Conservation (phyloP, 2,888 invertebrate genomes). For the Erebia aethiops region DNA sequence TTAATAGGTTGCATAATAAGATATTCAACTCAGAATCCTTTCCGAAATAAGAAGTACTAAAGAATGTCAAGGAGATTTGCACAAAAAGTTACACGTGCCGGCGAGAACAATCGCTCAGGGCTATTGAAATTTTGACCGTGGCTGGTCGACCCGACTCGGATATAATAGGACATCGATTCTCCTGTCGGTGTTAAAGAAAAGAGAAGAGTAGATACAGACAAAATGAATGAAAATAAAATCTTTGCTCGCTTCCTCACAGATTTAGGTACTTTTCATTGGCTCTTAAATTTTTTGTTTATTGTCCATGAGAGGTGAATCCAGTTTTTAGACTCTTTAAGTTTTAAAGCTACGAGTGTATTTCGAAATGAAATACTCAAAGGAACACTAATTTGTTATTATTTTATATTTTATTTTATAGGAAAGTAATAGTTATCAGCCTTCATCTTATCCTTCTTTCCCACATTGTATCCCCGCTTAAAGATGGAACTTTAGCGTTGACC, state of each 20-base stretch:
- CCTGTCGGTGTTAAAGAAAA: conserved; percentile 56
- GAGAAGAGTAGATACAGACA: conserved; percentile 45
- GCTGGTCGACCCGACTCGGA: conserved; percentile 64
- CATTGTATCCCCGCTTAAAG: conserved; percentile 57
- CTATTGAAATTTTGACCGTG: conserved; percentile 78
- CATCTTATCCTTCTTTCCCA: conserved; percentile 46
- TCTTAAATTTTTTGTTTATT: conserved; percentile 36
- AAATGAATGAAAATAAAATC: conserved; percentile 37
- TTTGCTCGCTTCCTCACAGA: conserved; percentile 16
- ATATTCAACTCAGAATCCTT: conserved; percentile 69
- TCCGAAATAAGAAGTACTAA: conserved; percentile 62
- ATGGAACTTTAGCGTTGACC: no score
- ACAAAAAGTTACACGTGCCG: conserved; percentile 82
- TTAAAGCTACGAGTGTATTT: conserved; percentile 44
- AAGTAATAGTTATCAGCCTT: conserved; percentile 2
- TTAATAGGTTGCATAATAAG: conserved; percentile 76
- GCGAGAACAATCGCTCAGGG: conserved; percentile 69
- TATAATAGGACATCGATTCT: conserved; percentile 73
- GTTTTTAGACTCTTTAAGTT: conserved; percentile 40
- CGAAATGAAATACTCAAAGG: conserved; percentile 52
- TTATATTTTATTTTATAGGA: conserved; percentile 6
- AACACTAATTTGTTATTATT: not conserved
- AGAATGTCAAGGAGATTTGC: conserved; percentile 74
- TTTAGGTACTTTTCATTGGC: conserved; percentile 31
- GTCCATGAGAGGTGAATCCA: conserved; percentile 48